phyloP scores from a whole-genome alignment of 2,797 vertebrate species.

The Eidolon dupreanum region DNA sequence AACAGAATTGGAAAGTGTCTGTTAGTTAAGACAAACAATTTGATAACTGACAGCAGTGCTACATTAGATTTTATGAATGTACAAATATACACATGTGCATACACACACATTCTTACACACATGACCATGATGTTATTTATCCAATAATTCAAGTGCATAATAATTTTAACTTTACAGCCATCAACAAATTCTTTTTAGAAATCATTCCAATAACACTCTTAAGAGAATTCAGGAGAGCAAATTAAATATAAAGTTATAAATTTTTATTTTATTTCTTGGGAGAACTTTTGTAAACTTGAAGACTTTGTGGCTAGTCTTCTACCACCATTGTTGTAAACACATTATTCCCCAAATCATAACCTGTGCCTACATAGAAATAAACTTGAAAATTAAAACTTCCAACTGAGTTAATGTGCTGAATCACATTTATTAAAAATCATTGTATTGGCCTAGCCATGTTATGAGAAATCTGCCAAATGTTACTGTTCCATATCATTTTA shows the following conservation, averaged over 20 bases:
- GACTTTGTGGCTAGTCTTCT: background rate
- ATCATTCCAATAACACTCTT: background rate
- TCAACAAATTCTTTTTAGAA: background rate
- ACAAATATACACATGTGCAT: background rate
- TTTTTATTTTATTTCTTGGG: background rate
- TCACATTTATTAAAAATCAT: background rate
- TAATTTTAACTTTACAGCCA: background rate
- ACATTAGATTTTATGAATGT: background rate
- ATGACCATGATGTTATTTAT: background rate
- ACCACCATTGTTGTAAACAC: background rate
- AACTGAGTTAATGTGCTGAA: background rate
- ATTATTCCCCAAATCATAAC: background rate
- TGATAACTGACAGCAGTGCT: background rate
- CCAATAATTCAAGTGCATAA: background rate
- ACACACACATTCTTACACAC: background rate
- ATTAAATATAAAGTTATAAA: background rate
- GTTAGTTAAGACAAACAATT: background rate
- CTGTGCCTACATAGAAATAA: background rate
- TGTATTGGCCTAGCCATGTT: background rate
- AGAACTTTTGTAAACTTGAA: background rate
- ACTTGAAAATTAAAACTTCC: background rate
- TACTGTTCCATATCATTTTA: background rate
- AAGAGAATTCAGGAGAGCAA: background rate
- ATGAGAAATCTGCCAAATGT: background rate
- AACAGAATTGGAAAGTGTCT: background rate